These are phyloP conservation scores for Falco naumanni DNA, from an alignment of 2,797 vertebrate genomes.

Conservation along the genomic window DNA sequence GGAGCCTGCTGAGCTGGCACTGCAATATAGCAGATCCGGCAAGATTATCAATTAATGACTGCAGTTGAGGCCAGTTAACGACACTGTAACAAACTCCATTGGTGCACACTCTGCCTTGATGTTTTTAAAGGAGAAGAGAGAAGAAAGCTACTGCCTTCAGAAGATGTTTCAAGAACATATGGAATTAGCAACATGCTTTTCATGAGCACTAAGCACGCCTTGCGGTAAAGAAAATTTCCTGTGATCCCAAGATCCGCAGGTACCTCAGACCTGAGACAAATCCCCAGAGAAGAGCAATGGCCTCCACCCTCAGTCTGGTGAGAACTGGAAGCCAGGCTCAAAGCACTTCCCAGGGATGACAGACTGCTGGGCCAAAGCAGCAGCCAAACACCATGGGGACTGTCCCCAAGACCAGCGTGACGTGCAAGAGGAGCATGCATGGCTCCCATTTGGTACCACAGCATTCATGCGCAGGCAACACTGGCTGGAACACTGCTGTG, in stretches of 20 bases:
- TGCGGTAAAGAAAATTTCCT: background rate
- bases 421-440: fast-evolving
- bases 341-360: background rate
- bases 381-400: background rate
- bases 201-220: background rate
- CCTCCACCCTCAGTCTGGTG: background rate
- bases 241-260: fast-evolving
- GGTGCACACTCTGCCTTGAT: background rate
- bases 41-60: slow-evolving; percentile 39
- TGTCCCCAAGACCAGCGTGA: background rate
- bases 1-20: slow-evolving; percentile 36
- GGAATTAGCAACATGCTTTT: background rate
- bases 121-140: background rate
- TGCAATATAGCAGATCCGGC: slow-evolving; percentile 16
- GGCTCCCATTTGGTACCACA: fast-evolving
- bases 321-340: background rate
- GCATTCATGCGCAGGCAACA: fast-evolving
- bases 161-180: background rate
- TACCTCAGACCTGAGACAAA: background rate
- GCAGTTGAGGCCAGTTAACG: background rate
- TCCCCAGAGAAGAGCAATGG: fast-evolving
- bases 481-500: background rate
- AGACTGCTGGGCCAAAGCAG: background rate
- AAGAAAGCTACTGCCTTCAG: background rate
- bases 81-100: background rate